Evolutionary conservation across 1,140 invertebrate genomes (phyloP).

Genomic region (Drosophila malerkotliana): DNA sequence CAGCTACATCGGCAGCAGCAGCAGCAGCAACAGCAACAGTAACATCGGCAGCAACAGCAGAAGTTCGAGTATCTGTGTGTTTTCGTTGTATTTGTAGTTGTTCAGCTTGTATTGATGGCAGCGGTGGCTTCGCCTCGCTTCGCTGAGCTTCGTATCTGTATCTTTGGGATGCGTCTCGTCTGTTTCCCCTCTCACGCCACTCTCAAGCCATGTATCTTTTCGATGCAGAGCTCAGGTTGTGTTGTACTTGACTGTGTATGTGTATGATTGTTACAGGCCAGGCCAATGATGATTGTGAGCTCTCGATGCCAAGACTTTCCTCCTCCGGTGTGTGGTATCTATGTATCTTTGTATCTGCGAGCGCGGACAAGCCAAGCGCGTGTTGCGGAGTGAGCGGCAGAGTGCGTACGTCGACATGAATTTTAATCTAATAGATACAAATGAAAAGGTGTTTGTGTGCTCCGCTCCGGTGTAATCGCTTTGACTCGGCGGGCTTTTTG

Average conservation of each 20-base stretch:
- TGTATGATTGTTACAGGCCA: slow-evolving; percentile 48
- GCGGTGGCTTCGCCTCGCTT: slow-evolving; percentile 54
- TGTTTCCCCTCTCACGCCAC: slow-evolving; percentile 4
- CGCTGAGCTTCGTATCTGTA: slow-evolving; percentile 45
- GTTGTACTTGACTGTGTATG: neutral
- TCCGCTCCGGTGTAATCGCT: slow-evolving; percentile 61
- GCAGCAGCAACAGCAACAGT: slow-evolving; percentile 1
- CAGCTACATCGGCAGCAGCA: slow-evolving; percentile 33
- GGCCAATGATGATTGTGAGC: slow-evolving; percentile 75
- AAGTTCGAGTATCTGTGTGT: slow-evolving; percentile 35
- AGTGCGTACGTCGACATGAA: slow-evolving; percentile 74
- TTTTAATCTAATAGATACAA: slow-evolving; percentile 84
- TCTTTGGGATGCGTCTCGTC: slow-evolving; percentile 17
- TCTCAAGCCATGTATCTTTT: slow-evolving; percentile 29
- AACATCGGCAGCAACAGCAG: slow-evolving; percentile 30
- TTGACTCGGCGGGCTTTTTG: slow-evolving; percentile 49
- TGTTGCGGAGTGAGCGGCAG: slow-evolving; percentile 42
- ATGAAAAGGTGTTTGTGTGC: slow-evolving; percentile 78
- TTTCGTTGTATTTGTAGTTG: slow-evolving; percentile 48
- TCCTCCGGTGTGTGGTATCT: slow-evolving; percentile 26
- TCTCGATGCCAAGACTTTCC: slow-evolving; percentile 46
- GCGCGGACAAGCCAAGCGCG: slow-evolving; percentile 32
- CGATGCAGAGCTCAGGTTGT: slow-evolving; percentile 22
- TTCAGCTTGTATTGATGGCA: slow-evolving; percentile 45
- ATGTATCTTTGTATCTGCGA: slow-evolving; percentile 36